Conservation (phyloP, 53 echinoderm and acorn worm genomes). For the Zoroaster sp. region DNA sequence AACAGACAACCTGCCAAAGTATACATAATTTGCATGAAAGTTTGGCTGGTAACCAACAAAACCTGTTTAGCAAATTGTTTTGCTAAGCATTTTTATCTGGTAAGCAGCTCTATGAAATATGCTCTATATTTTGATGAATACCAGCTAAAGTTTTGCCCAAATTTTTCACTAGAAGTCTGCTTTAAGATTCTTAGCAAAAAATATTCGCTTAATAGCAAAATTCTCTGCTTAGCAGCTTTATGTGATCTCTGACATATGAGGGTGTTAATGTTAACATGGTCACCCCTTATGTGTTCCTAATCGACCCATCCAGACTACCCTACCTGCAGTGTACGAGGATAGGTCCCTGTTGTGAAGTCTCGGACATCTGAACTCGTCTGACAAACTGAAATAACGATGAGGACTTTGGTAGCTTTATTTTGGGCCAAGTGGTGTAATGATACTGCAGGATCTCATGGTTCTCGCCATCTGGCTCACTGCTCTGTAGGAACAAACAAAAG, state of each 20-base stretch:
- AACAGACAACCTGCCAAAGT: too few relatives aligned
- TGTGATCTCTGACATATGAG: too few relatives aligned
- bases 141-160: neutral
- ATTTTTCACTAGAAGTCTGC: neutral
- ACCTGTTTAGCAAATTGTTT: too few relatives aligned
- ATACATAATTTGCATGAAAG: too few relatives aligned
- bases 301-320: too few relatives aligned
- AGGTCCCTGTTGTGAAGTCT: constrained; percentile 32
- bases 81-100: neutral
- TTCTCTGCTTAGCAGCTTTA: too few relatives aligned
- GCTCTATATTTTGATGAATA: neutral
- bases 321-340: constrained; percentile 90
- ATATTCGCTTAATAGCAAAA: too few relatives aligned
- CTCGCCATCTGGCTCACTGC: constrained; percentile 34
- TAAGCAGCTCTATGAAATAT: neutral
- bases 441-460: constrained; percentile 36
- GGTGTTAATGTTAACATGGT: neutral
- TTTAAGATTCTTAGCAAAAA: neutral
- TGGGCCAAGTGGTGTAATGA: constrained; percentile 62
- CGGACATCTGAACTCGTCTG: neutral
- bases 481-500: neutral
- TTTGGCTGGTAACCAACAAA: too few relatives aligned
- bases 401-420: constrained; percentile 51
- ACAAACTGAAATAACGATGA: constrained; percentile 20
- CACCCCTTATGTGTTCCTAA: too few relatives aligned